These are phyloP conservation scores for Pterocles gutturalis DNA, from an alignment of 2,113 vertebrate species.

Conservation along the genomic window DNA sequence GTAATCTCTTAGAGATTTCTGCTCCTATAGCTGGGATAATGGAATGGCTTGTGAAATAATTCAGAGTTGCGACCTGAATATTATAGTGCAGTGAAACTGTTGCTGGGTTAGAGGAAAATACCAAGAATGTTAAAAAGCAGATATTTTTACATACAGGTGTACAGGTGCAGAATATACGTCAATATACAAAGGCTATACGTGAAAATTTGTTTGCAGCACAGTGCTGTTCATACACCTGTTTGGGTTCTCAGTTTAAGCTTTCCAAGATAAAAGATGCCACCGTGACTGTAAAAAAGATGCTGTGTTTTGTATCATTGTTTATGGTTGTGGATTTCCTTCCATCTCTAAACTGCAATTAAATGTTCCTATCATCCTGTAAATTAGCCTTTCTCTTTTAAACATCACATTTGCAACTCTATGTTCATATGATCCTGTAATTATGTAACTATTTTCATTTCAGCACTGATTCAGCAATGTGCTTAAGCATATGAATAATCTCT, in stretches of 20 bases:
- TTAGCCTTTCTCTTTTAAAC: constrained; percentile 49
- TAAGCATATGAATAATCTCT: constrained; percentile 17
- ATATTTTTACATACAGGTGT: not conserved
- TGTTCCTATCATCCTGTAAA: constrained; percentile 55
- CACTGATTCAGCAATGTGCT: constrained; percentile 52
- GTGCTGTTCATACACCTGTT: not conserved
- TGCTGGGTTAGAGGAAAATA: not conserved
- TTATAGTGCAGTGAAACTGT: not conserved
- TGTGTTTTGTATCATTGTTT: constrained; percentile 9
- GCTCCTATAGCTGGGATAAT: not conserved
- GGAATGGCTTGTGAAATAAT: not conserved
- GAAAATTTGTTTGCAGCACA: not conserved
- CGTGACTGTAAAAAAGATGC: not conserved
- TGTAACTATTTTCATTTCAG: constrained; percentile 57
- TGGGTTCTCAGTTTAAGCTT: not conserved
- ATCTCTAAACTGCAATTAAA: constrained; percentile 43
- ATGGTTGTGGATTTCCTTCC: constrained; percentile 7
- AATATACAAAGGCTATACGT: not conserved
- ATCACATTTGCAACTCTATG: constrained; percentile 25
- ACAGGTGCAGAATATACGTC: not conserved
- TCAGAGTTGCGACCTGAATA: not conserved
- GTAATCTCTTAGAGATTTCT: not conserved
- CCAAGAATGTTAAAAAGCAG: not conserved
- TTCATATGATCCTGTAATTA: constrained; percentile 48
- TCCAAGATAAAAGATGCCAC: not conserved